Base-by-base conservation (phyloP, 2,888 invertebrate genomes). In the Didymodactylos carnosus region DNA sequence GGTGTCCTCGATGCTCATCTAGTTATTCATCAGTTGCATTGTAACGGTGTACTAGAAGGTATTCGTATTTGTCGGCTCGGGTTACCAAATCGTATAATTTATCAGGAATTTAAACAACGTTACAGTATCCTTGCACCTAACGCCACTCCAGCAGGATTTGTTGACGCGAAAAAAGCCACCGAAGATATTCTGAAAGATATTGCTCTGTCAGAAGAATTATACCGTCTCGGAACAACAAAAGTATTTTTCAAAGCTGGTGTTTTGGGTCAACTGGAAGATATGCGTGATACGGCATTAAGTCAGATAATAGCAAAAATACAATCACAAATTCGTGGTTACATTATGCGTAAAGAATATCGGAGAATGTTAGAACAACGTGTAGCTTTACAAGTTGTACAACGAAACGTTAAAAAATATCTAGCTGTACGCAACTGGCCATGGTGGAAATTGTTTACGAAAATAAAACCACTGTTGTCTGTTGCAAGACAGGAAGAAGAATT, bases 241-340 rank as follows among this genome's bases (percentile, higher is more conserved):
- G 95, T 94, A 90, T 99, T 99, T 92, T 99, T 99, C 94, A 93
- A 97, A 83, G 97, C 98, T 81, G 98, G 99, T 88, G 94, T 97
- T 85, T 87, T 99, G 88, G 99, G 98, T 91, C 92, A 92, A 87
- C 92, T 99, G 90, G 99, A 99, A 86, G 98, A 99, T 87, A 88
- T 97, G 86, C 93, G 99, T 89, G 99, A 99, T 86, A 97, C 98
- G 85, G 92, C 95, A 86, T 88, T 99, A 80, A 80, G 83, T 87
- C 93, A 93, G 87, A 94, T 98, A 84, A 90, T 98, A 83, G 91
- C 94, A 82, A 94, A 94, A 92, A 84, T 86, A 82, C 86, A 86
- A 86, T 90, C 94, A 80, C 92, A 89, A 89, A 90, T 94, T 84
- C 89, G 97, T 82, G 94, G 93, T 88, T 95, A 85, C 80, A 78